Conservation (phyloP, 1,140 invertebrate genomes). For the Rhopalosiphum padi region DNA sequence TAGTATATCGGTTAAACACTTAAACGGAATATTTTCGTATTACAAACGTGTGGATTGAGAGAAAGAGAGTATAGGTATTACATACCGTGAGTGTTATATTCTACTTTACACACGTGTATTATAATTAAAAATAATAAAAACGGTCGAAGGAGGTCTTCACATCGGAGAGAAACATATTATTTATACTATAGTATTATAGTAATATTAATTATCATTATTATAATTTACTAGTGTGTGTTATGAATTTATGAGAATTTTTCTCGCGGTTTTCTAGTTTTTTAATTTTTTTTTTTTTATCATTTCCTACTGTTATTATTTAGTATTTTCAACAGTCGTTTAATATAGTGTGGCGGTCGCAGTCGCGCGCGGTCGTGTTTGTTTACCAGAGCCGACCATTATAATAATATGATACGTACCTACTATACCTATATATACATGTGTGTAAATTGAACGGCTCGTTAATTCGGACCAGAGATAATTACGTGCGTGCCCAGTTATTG, state of each 20-base stretch:
- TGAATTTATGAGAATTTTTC: neutral
- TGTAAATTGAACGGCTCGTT: slow-evolving; percentile 48
- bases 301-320: neutral
- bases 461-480: slow-evolving; percentile 45
- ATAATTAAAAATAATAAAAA: slow-evolving; percentile 29
- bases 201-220: neutral
- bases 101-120: neutral
- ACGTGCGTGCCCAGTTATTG: slow-evolving; percentile 30
- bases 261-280: neutral
- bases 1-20: neutral
- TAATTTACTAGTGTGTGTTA: neutral
- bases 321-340: slow-evolving; percentile 14
- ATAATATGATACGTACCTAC: neutral
- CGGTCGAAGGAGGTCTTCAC: neutral
- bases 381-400: neutral
- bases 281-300: slow-evolving; percentile 11
- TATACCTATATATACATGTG: neutral
- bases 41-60: neutral
- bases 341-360: neutral
- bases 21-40: neutral
- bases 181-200: neutral
- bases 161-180: slow-evolving; percentile 21
- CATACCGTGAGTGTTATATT: neutral
- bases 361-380: slow-evolving; percentile 29
- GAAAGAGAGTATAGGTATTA: neutral